Conservation (phyloP, 2,797 vertebrate species). For the Fratercula arctica region DNA sequence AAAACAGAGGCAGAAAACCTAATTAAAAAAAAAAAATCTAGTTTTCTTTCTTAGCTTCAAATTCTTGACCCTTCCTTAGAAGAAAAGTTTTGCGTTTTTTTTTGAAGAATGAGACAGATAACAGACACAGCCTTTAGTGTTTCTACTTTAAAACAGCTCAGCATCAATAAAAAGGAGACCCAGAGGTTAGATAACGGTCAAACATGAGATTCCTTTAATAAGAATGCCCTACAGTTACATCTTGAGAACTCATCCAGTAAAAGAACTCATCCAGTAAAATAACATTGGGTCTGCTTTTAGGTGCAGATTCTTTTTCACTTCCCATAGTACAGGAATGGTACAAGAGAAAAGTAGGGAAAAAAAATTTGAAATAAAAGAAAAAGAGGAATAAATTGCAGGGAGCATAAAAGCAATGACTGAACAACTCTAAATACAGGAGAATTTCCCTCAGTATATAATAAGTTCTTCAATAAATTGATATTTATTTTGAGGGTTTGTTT, state of each 20-base stretch:
- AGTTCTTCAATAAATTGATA: background rate
- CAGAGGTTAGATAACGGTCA: background rate
- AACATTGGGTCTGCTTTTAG: background rate
- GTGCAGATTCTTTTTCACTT: background rate
- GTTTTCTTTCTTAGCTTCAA: background rate
- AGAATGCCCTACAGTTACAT: background rate
- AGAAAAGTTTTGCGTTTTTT: background rate
- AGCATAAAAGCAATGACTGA: background rate
- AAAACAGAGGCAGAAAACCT: background rate
- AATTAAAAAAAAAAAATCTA: rapidly evolving
- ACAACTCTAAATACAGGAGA: background rate
- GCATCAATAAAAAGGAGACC: background rate
- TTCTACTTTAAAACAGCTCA: background rate
- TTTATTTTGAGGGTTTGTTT: background rate
- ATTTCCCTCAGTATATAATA: background rate
- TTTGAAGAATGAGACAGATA: background rate
- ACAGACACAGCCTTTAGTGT: background rate
- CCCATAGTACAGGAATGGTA: background rate
- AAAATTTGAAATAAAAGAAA: background rate
- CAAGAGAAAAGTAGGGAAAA: background rate
- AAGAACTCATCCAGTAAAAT: background rate
- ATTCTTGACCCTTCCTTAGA: background rate
- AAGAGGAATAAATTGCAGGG: background rate
- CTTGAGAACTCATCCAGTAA: background rate
- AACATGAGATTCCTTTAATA: background rate